A percentile compares a stretch with the other conserved stretches of the same genome.
These are phyloP conservation scores for Notiomystis cincta DNA, from an alignment of 2,113 vertebrate genomes.

Conservation along the genomic window DNA sequence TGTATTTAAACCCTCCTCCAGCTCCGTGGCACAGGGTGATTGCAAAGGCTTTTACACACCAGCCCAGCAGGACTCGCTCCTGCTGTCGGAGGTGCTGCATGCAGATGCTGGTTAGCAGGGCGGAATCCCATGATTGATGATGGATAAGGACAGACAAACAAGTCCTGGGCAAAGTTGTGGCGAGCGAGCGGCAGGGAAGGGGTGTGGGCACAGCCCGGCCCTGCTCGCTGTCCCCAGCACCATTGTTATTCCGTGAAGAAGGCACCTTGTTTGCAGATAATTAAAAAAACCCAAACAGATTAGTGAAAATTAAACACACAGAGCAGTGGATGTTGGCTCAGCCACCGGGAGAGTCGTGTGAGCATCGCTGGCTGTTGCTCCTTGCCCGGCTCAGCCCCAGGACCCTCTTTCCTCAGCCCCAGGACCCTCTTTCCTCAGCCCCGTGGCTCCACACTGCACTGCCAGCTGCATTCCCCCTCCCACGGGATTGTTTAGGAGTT, in stretches of 20 bases:
- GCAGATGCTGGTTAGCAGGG: background rate
- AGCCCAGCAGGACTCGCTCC: background rate
- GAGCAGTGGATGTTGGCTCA: background rate
- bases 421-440: background rate
- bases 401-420: background rate
- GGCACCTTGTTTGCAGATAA: slow-evolving; percentile 12
- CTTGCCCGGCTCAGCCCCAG: background rate
- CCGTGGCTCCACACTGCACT: background rate
- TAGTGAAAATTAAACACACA: background rate
- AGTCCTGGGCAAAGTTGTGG: background rate
- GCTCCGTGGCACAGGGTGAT: background rate
- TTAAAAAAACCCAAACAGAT: background rate
- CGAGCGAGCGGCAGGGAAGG: background rate
- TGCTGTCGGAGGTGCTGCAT: background rate
- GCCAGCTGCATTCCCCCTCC: background rate
- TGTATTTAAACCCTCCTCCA: background rate
- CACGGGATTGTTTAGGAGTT: background rate
- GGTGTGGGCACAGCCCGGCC: background rate
- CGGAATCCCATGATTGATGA: background rate
- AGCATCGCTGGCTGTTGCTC: fast-evolving
- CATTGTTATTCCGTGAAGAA: background rate
- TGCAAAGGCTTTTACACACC: background rate
- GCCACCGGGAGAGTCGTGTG: fast-evolving
- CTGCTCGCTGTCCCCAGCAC: background rate
- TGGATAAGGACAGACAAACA: background rate